Evolutionary conservation across 2,797 vertebrate genomes (phyloP).

Genomic region (Paramormyrops hopkinsi): DNA sequence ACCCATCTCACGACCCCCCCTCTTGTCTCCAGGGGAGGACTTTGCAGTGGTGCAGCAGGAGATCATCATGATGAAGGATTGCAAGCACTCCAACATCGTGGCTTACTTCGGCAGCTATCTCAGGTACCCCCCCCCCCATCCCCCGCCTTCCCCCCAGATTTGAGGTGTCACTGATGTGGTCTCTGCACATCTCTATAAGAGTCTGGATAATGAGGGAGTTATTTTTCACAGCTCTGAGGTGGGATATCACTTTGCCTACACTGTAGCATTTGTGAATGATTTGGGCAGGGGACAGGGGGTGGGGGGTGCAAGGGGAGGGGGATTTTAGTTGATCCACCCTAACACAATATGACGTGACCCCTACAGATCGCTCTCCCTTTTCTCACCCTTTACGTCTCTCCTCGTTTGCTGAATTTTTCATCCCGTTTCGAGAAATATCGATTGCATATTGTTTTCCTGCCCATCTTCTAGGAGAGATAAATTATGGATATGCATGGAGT

Average conservation of each 20-base stretch:
- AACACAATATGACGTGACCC: background rate
- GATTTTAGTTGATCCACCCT: background rate
- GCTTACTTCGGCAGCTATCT: conserved; percentile 99
- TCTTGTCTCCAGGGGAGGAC: conserved; percentile 76
- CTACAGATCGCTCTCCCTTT: background rate
- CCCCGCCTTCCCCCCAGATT: background rate
- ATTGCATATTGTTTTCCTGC: background rate
- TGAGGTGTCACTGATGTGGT: background rate
- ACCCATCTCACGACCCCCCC: background rate
- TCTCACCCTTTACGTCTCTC: background rate
- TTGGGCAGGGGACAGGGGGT: background rate
- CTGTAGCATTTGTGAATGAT: background rate
- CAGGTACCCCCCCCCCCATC: conserved; percentile 59
- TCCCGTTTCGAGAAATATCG: background rate
- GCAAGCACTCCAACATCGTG: conserved; percentile 97
- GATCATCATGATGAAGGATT: conserved; percentile 99
- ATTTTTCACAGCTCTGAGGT: background rate
- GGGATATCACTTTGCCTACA: background rate
- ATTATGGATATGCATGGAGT: conserved; percentile 99
- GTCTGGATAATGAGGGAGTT: background rate
- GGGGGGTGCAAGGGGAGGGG: too few species aligned
- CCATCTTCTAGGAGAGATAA: conserved; percentile 81
- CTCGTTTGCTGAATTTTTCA: background rate
- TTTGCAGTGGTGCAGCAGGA: conserved; percentile 99
- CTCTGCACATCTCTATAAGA: background rate